These are phyloP conservation scores for Caradrina kadenii DNA, from an alignment of 2,888 invertebrate genomes.

Conservation along the genomic window DNA sequence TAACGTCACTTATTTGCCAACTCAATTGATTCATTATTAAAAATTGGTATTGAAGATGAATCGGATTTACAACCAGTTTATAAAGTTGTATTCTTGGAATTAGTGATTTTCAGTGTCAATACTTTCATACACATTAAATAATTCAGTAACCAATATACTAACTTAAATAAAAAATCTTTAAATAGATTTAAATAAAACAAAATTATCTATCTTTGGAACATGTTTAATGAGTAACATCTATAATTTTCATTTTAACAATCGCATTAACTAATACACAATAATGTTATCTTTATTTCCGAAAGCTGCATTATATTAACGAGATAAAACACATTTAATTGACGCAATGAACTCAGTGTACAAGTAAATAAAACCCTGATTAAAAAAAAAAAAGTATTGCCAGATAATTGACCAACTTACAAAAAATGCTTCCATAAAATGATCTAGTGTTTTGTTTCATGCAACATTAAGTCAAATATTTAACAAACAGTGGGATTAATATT, in stretches of 20 bases:
- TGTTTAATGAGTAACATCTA: conserved; percentile 88
- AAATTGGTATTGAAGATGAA: no score
- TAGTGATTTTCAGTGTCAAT: no score
- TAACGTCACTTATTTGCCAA: no score
- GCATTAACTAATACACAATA: conserved; percentile 78
- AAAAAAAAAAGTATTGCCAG: conserved; percentile 51
- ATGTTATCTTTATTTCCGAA: conserved; percentile 69
- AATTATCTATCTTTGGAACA: conserved; percentile 81
- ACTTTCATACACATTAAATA: no score
- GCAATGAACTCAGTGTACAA: conserved; percentile 67
- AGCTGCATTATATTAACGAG: conserved; percentile 64
- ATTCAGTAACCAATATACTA: no score
- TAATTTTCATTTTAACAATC: conserved; percentile 84
- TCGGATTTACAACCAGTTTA: no score
- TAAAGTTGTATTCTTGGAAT: no score
- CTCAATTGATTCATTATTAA: no score
- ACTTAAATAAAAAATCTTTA: no score
- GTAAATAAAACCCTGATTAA: conserved; percentile 59
- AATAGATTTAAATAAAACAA: conserved; percentile 53
- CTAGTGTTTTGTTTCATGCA: conserved; percentile 30
- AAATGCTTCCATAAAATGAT: conserved; percentile 33
- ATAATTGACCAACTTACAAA: conserved; percentile 56
- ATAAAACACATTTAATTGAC: conserved; percentile 69
- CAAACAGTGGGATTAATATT: conserved; percentile 57
- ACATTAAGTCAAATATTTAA: conserved; percentile 53